These are phyloP conservation scores for Tolypeutes matacus DNA, from an alignment of 2,797 vertebrate genomes.

Conservation along the genomic window DNA sequence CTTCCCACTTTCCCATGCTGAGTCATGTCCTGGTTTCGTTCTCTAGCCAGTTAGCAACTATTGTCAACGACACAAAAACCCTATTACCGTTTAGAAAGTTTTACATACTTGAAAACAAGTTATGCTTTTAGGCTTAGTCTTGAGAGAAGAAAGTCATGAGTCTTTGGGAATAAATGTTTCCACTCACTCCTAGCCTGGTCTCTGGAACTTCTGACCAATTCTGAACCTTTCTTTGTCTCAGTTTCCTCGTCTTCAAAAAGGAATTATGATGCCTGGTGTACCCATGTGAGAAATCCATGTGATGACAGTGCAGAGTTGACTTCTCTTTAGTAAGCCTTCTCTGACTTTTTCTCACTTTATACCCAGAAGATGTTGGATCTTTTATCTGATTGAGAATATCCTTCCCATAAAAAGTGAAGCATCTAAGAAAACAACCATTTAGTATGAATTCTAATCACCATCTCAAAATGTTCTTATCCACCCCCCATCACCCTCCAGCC, in stretches of 20 bases:
- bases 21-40: conserved; percentile 71
- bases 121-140: conserved; percentile 11
- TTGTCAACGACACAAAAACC: conserved; percentile 26
- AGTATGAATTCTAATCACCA: conserved; percentile 1
- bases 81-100: conserved; percentile 25
- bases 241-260: conserved; percentile 3
- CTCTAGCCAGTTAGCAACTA: conserved; percentile 55
- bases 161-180: conserved; percentile 11
- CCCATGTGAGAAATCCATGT: not conserved
- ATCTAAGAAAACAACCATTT: conserved; percentile 11
- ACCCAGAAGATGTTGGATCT: not conserved
- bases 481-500: too few relatives aligned
- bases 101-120: conserved; percentile 46
- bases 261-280: not conserved
- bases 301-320: not conserved
- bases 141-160: conserved; percentile 12
- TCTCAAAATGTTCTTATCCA: not conserved
- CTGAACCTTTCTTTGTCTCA: not conserved
- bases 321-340: conserved; percentile 2
- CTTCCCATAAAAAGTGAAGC: not conserved
- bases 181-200: not conserved
- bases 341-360: not conserved
- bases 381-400: not conserved
- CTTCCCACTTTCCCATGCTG: conserved; percentile 76
- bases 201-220: not conserved